Conservation (phyloP, 2,797 vertebrate species). For the Coendou prehensilis region DNA sequence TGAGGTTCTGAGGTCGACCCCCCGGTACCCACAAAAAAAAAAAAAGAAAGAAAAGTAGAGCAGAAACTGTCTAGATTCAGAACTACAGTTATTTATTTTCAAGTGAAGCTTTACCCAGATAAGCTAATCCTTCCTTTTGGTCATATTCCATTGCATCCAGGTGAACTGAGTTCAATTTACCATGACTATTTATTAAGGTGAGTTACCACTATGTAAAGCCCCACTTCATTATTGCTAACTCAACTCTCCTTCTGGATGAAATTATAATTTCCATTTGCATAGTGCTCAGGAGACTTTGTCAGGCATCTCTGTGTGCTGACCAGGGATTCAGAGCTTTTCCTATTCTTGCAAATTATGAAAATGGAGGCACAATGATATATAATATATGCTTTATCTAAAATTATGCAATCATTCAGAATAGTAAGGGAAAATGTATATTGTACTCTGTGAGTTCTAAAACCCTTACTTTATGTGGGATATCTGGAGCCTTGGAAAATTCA, state of each 20-base stretch:
- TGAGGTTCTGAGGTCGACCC: too few species aligned
- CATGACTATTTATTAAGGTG: slow-evolving; percentile 37
- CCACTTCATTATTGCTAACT: slow-evolving; percentile 38
- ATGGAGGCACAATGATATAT: background rate
- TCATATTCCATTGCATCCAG: background rate
- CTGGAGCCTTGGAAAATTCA: background rate
- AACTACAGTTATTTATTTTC: slow-evolving; percentile 68
- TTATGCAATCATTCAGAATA: background rate
- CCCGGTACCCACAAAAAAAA: too few species aligned
- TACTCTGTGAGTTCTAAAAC: background rate
- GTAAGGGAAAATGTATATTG: background rate
- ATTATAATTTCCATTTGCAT: slow-evolving; percentile 56
- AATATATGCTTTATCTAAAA: background rate
- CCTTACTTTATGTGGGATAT: slow-evolving; percentile 18
- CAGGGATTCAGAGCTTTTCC: background rate
- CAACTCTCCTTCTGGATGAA: background rate
- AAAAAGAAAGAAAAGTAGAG: slow-evolving; percentile 81
- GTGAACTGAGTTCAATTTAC: slow-evolving; percentile 51
- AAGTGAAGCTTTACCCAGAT: slow-evolving; percentile 61
- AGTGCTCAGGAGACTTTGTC: background rate
- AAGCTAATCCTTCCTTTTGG: slow-evolving; percentile 66
- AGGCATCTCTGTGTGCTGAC: background rate
- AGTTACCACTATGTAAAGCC: background rate
- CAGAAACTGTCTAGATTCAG: slow-evolving; percentile 37
- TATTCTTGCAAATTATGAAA: slow-evolving; percentile 45